Evolutionary conservation across 2,888 invertebrate genomes (phyloP).

Genomic region (Thecophora atra): DNA sequence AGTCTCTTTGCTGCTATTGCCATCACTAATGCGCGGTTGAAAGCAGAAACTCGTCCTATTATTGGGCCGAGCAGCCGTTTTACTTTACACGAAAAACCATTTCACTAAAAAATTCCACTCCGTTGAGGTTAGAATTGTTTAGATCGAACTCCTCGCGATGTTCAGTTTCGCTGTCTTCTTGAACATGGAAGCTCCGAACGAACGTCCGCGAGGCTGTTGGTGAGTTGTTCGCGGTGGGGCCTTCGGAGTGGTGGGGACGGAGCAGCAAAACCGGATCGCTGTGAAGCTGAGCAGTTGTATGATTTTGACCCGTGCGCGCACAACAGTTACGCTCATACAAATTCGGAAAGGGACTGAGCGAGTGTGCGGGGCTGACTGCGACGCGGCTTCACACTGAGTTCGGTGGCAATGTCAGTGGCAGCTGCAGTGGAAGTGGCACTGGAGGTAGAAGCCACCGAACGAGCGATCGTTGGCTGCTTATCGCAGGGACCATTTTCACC

Average conservation of each 20-base stretch:
- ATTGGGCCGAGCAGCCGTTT: no score
- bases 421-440: constrained; percentile 63
- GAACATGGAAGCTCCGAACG: constrained; percentile 60
- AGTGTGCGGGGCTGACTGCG: constrained; percentile 26
- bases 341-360: neutral
- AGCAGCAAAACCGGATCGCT: constrained; percentile 55
- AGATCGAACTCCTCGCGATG: constrained; percentile 31
- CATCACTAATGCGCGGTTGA: no score
- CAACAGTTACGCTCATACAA: constrained; percentile 23
- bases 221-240: constrained; percentile 40
- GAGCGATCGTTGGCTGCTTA: constrained; percentile 30
- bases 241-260: constrained; percentile 35
- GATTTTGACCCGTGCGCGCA: constrained; percentile 27
- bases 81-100: no score
- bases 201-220: constrained; percentile 48
- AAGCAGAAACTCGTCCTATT: no score
- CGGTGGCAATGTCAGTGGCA: constrained; percentile 67
- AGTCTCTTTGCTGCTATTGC: no score
- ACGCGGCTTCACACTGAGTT: constrained; percentile 66
- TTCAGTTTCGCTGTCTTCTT: constrained; percentile 44
- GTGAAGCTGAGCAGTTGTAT: constrained; percentile 35
- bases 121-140: constrained; percentile 33
- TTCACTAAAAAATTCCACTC: no score
- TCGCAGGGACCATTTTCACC: neutral
- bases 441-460: constrained; percentile 50